Evolutionary conservation across 2,797 vertebrate species (phyloP).

Genomic region (Alosa sapidissima): DNA sequence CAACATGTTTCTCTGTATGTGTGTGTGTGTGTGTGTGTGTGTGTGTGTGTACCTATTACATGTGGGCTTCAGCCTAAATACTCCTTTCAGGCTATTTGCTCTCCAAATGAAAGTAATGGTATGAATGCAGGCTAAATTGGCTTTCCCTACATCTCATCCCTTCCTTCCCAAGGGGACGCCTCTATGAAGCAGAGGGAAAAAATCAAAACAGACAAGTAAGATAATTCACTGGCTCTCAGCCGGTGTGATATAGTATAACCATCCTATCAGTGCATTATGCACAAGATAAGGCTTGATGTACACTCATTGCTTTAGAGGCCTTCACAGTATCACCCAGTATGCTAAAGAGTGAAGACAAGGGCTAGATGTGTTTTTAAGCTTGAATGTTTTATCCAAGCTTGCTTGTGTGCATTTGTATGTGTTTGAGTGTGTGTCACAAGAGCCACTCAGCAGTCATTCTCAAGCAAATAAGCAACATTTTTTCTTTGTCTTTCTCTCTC

Average conservation of each 20-base stretch:
- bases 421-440: constrained; percentile 19
- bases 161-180: constrained; percentile 68
- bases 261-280: constrained; percentile 61
- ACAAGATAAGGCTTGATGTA: constrained; percentile 64
- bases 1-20: neutral
- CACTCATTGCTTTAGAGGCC: constrained; percentile 56
- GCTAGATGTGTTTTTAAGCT: neutral
- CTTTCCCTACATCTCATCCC: constrained; percentile 67
- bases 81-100: constrained; percentile 74
- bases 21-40: neutral
- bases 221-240: constrained; percentile 73
- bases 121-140: constrained; percentile 75
- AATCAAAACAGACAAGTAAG: constrained; percentile 60
- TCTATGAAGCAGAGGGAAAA: constrained; percentile 43
- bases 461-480: too few species aligned
- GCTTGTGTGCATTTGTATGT: constrained; percentile 8
- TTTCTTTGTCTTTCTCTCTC: too few species aligned
- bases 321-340: constrained; percentile 45
- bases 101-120: constrained; percentile 76
- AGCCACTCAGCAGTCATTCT: neutral
- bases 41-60: neutral
- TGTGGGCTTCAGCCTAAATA: constrained; percentile 26
- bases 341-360: constrained; percentile 32
- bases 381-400: constrained; percentile 48
- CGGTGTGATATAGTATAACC: constrained; percentile 60